A percentile compares a stretch with the other conserved stretches of the same genome.
Conservation (phyloP, 2,113 vertebrate genomes). For the Gymnobelideus leadbeateri region DNA sequence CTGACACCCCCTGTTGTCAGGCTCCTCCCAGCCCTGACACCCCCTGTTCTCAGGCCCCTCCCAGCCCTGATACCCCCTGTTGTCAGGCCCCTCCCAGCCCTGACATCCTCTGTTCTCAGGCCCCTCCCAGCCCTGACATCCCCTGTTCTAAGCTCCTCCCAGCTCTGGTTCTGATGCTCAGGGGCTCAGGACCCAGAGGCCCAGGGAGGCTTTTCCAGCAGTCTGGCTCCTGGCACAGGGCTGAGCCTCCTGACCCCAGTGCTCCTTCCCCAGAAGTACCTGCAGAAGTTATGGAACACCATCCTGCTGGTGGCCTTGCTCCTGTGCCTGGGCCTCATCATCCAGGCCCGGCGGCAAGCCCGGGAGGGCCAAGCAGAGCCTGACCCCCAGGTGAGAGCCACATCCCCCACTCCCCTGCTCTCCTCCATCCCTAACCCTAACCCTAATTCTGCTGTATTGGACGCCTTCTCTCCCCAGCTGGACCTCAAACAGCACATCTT, state of each 20-base stretch:
- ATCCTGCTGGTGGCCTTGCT: constrained; percentile 94
- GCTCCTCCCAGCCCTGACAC: no score
- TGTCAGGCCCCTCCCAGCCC: no score
- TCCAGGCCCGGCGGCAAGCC: constrained; percentile 93
- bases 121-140: not conserved
- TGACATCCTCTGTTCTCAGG: no score
- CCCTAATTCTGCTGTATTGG: not conserved
- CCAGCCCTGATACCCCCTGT: no score
- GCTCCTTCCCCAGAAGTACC: constrained; percentile 88
- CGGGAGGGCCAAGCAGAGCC: constrained; percentile 82
- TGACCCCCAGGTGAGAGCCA: constrained; percentile 66
- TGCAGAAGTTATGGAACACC: constrained; percentile 97
- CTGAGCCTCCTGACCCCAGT: accelerated
- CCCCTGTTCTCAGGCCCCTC: no score
- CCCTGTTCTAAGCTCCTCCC: not conserved
- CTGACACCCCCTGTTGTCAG: no score
- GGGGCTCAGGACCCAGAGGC: not conserved
- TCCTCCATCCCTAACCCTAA: not conserved
- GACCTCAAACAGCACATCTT: constrained; percentile 90
- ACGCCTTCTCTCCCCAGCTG: constrained; percentile 77
- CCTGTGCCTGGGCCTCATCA: constrained; percentile 93
- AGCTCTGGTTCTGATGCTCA: no score
- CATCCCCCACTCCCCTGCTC: accelerated
- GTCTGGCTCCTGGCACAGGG: not conserved
- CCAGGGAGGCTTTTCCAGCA: not conserved